Evolutionary conservation across 2,113 vertebrate species (phyloP).

Genomic region (Chloroceryle aenea): DNA sequence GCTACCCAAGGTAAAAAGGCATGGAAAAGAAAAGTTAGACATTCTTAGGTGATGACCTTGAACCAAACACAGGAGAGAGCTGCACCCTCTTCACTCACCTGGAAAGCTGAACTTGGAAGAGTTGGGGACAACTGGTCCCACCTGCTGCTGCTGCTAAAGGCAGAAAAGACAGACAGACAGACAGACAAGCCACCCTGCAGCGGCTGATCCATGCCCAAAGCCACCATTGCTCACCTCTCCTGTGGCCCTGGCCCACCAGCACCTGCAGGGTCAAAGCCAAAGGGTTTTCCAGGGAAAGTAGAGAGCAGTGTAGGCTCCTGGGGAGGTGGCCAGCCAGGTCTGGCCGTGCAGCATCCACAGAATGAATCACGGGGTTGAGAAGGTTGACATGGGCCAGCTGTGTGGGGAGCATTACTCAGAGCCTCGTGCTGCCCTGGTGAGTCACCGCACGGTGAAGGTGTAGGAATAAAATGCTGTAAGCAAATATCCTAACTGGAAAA

Average conservation of each 20-base stretch:
- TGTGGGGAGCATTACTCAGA: background rate
- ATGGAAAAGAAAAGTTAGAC: background rate
- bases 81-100: background rate
- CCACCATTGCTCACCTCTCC: background rate
- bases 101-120: background rate
- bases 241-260: background rate
- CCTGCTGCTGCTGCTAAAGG: background rate
- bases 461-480: background rate
- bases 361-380: background rate
- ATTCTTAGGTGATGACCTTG: background rate
- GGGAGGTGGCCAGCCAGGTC: fast-evolving
- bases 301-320: background rate
- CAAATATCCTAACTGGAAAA: background rate
- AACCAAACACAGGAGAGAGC: background rate
- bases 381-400: background rate
- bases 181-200: background rate
- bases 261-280: background rate
- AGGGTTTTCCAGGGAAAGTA: background rate
- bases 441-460: background rate
- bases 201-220: background rate
- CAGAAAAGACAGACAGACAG: background rate
- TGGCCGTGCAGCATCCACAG: fast-evolving
- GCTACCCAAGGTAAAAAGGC: background rate
- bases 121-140: background rate
- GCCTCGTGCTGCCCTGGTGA: background rate